Base-by-base conservation (phyloP, 1,140 invertebrate genomes). In the Solenopsis invicta region DNA sequence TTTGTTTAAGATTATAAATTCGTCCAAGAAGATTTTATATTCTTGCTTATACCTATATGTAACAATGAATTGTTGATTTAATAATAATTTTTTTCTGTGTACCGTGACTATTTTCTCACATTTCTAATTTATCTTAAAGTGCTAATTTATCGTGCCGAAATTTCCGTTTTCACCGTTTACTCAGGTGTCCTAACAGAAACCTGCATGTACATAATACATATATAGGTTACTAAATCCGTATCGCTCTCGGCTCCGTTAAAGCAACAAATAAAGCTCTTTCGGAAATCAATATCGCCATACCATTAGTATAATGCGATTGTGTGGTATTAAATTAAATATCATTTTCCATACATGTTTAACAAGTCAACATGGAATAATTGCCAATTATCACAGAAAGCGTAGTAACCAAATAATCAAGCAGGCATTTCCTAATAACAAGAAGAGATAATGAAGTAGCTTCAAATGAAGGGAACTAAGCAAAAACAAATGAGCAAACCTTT, bases 91-190 rank as follows among this genome's bases (percentile, higher is more conserved):
- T n/a, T n/a, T n/a, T n/a, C n/a, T n/a, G n/a, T n/a, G 52, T 10
- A 54, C 37, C n/a, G 16, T 37, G n/a, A 67, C 9, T 67, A 34
- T 29, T 29, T 52, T 45, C 13, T 59, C n/a, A 12, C 13, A 34
- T 21, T 50, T 72, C 29, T 21, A n/a, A 72, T 67, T 85, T 85
- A 74, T 89, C 82, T 66, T 67, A 71, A 16, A 84, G 48, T 61
- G 66, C 21, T 66, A 75, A 85, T 88, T 88, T 86, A 86, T 88
- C 61, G 24, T 85, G 24, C 24, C 52, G 52, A 64, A 75, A 89
- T 86, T 86, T 87, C 52, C 59, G 48, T 34, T 86, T 86, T 80
- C 67, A 59, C 71, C 59, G 72, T 88, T 77, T 74, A 64, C 72
- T 45, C n/a, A 66, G 74, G 81, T 71, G 61, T 76, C 67, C 66